Evolutionary conservation across 2,113 vertebrate species (phyloP).

Genomic region (Aphyosemion australe): DNA sequence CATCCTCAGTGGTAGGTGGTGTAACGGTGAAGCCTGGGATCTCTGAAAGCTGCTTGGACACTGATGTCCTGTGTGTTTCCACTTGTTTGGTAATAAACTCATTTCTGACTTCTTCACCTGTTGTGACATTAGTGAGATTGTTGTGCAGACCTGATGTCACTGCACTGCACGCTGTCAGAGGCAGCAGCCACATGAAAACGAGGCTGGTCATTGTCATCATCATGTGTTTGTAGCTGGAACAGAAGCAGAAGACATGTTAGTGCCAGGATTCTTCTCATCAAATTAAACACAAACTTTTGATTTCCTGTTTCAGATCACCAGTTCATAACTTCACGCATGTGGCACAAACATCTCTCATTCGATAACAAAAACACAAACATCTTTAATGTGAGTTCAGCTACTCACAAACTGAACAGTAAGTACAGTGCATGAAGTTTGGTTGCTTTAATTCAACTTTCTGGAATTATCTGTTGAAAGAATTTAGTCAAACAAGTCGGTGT

Average conservation of each 20-base stretch:
- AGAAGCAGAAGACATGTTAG: slow-evolving; percentile 16
- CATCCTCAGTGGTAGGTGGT: not conserved
- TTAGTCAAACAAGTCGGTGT: not conserved
- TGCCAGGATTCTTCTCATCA: not conserved
- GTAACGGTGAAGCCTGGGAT: not conserved
- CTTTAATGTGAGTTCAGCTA: too few species aligned
- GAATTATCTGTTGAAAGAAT: slow-evolving; percentile 6
- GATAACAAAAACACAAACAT: too few species aligned
- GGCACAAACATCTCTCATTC: too few species aligned
- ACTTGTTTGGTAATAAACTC: not conserved
- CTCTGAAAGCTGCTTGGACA: not conserved
- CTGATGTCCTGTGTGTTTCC: not conserved
- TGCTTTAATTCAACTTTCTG: not conserved
- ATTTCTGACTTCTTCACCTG: not conserved
- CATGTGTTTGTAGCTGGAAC: slow-evolving; percentile 30
- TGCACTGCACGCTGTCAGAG: slow-evolving; percentile 15
- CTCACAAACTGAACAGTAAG: too few species aligned
- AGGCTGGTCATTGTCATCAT: slow-evolving; percentile 35
- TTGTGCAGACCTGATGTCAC: slow-evolving; percentile 6
- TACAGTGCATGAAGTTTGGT: too few species aligned
- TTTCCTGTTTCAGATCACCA: too few species aligned
- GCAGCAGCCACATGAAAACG: slow-evolving; percentile 40
- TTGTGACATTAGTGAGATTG: not conserved
- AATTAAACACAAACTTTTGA: not conserved
- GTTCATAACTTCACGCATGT: too few species aligned